Conservation (phyloP, 2,113 vertebrate genomes). For the Murina feae region DNA sequence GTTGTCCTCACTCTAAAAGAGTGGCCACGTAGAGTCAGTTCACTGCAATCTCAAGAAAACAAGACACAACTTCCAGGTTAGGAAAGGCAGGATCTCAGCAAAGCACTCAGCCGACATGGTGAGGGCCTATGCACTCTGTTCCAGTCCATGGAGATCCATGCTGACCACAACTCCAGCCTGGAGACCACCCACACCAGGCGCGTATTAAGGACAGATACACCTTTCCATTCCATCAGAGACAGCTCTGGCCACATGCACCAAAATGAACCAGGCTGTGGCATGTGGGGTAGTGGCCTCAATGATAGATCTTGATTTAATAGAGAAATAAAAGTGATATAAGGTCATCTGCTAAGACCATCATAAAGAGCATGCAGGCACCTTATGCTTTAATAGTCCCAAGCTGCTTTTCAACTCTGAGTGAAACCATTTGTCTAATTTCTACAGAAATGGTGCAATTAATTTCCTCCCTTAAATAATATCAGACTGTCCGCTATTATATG, state of each 20-base stretch:
- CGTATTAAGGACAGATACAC: neutral
- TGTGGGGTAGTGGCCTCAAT: slow-evolving; percentile 16
- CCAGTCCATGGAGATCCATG: neutral
- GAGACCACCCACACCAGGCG: accelerated
- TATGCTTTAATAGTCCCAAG: slow-evolving; percentile 80
- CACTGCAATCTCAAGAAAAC: neutral
- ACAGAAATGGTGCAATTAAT: slow-evolving; percentile 80
- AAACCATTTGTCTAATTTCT: slow-evolving; percentile 81
- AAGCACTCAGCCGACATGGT: accelerated
- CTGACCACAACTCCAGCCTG: neutral
- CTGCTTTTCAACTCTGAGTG: slow-evolving; percentile 80
- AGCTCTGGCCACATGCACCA: neutral
- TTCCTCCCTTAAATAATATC: slow-evolving; percentile 78
- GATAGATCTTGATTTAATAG: slow-evolving; percentile 78
- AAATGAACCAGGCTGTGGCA: neutral
- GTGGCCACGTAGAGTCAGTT: neutral
- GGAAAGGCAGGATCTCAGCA: neutral
- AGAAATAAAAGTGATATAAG: slow-evolving; percentile 82
- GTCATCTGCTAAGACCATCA: slow-evolving; percentile 79
- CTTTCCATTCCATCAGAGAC: slow-evolving; percentile 37
- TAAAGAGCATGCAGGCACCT: slow-evolving; percentile 79
- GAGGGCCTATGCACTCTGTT: neutral
- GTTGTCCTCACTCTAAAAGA: neutral
- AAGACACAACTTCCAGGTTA: neutral
- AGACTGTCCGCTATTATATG: slow-evolving; percentile 64